A percentile compares a stretch with the other conserved stretches of the same genome.
phyloP scores from a whole-genome alignment of 2,113 vertebrate genomes.

The Chamaetylas fuelleborni region DNA sequence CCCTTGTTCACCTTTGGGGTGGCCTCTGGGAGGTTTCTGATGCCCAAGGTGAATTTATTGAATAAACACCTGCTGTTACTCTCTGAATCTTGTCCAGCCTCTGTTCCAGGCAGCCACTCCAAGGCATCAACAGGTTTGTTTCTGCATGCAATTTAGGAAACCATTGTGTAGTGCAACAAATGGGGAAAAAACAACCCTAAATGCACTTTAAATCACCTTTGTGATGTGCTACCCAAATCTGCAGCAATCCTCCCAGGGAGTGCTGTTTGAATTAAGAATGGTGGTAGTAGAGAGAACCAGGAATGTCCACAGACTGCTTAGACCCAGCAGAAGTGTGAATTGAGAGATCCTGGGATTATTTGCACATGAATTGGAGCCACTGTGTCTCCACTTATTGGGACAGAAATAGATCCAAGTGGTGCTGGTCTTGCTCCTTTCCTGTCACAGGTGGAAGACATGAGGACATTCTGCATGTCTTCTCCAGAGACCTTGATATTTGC shows the following conservation, averaged over 20 bases:
- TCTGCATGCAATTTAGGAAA: neutral
- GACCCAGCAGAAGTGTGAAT: neutral
- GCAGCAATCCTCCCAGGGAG: neutral
- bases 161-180: rapidly evolving
- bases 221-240: neutral
- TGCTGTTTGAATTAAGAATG: neutral
- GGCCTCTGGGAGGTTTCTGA: neutral
- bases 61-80: neutral
- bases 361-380: neutral
- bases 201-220: neutral
- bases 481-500: neutral
- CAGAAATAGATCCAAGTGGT: neutral
- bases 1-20: neutral
- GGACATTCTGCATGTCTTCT: neutral
- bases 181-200: neutral
- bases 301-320: neutral
- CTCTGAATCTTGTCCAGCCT: neutral
- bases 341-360: neutral
- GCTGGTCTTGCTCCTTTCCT: neutral
- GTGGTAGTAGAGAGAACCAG: neutral
- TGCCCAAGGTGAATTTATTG: neutral
- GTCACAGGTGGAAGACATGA: neutral
- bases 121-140: neutral
- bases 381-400: neutral
- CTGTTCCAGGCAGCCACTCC: neutral